Conservation (phyloP, 2,797 vertebrate genomes). For the Hemitrygon akajei region DNA sequence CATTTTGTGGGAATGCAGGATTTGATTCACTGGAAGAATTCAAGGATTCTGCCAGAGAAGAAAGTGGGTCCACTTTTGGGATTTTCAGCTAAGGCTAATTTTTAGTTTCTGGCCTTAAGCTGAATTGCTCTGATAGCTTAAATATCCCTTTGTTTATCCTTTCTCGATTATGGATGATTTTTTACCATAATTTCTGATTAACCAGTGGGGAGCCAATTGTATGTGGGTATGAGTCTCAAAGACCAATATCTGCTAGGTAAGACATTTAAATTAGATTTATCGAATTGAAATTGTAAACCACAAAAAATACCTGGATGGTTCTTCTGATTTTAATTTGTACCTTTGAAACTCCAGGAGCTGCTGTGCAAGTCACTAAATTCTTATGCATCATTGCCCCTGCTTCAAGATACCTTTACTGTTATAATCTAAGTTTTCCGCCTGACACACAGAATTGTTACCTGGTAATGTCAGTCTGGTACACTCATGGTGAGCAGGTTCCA, state of each 20-base stretch:
- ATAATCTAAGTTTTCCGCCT: background rate
- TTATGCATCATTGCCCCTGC: background rate
- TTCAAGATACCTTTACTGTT: background rate
- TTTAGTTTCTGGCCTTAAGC: background rate
- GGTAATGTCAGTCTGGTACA: background rate
- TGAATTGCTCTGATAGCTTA: background rate
- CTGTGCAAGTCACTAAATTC: no score
- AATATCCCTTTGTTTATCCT: background rate
- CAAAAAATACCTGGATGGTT: background rate
- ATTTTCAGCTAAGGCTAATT: background rate
- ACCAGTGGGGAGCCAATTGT: conserved; percentile 17
- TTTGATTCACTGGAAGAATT: no score
- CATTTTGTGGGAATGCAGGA: background rate
- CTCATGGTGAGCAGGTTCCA: background rate
- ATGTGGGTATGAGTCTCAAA: background rate
- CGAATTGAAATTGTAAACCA: background rate
- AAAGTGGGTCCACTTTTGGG: background rate
- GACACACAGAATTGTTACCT: background rate
- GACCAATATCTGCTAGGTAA: background rate
- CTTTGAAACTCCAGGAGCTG: background rate
- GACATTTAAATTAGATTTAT: background rate
- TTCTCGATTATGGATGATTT: background rate
- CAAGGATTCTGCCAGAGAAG: background rate
- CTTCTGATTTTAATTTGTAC: conserved; percentile 26
- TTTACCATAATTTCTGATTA: background rate